phyloP scores from a whole-genome alignment of 2,113 vertebrate genomes.

The Paramisgurnus dabryanus region DNA sequence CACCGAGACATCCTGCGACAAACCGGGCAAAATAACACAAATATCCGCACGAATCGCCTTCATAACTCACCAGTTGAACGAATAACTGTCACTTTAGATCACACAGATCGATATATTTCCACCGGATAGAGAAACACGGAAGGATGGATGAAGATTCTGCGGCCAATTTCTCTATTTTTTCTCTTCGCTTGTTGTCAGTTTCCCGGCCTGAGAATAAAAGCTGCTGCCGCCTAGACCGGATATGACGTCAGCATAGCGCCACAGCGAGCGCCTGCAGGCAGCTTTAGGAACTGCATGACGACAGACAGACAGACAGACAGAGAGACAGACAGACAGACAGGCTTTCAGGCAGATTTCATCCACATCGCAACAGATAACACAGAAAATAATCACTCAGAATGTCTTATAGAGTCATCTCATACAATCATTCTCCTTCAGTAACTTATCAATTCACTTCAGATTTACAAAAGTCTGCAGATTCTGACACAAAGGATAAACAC shows the following conservation, averaged over 20 bases:
- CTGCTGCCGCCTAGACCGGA: conserved; percentile 24
- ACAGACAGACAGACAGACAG: neutral
- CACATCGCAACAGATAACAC: too few species aligned
- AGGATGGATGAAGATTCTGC: conserved; percentile 78
- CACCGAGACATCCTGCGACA: conserved; percentile 49
- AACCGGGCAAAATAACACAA: conserved; percentile 27
- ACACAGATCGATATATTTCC: conserved; percentile 62
- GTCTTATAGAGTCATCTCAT: too few species aligned
- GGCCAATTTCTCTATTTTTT: conserved; percentile 62
- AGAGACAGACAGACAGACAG: neutral
- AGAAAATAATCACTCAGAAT: too few species aligned
- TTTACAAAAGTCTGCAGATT: too few species aligned
- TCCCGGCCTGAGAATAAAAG: conserved; percentile 71
- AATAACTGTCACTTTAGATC: conserved; percentile 54
- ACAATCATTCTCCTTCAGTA: too few species aligned
- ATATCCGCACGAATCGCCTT: neutral
- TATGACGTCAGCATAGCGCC: neutral
- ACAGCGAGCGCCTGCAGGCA: neutral
- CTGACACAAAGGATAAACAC: too few species aligned
- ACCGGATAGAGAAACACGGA: conserved; percentile 54
- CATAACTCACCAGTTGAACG: conserved; percentile 71
- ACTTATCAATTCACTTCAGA: too few species aligned
- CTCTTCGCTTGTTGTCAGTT: conserved; percentile 50
- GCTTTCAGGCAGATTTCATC: too few species aligned
- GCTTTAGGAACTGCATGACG: neutral